These are phyloP conservation scores for Macrophya alboannulata DNA, from an alignment of 2,888 invertebrate species.

Conservation along the genomic window DNA sequence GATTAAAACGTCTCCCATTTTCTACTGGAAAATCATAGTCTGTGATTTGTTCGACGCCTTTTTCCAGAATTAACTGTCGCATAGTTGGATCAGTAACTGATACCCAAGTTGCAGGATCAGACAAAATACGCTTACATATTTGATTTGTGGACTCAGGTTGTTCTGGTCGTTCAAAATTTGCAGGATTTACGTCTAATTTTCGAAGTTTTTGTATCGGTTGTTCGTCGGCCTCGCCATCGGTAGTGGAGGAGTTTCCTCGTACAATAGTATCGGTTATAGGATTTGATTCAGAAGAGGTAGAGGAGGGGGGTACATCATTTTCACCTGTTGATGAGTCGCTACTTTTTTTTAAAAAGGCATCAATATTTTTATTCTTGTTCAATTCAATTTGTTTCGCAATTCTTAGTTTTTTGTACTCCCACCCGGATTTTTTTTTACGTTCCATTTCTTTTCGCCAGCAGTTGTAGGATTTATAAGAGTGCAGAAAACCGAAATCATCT, in stretches of 20 bases:
- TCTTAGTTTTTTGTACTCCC: slow-evolving; percentile 26
- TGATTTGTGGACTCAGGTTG: slow-evolving; percentile 31
- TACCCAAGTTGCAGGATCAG: slow-evolving; percentile 35
- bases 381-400: slow-evolving; percentile 14
- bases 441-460: slow-evolving; percentile 11
- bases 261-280: slow-evolving; percentile 24
- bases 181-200: slow-evolving; percentile 23
- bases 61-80: slow-evolving; percentile 43
- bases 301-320: slow-evolving; percentile 29
- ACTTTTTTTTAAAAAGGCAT: neutral
- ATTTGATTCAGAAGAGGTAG: slow-evolving; percentile 36
- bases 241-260: slow-evolving; percentile 35
- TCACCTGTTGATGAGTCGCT: slow-evolving; percentile 24
- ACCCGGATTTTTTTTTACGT: slow-evolving; percentile 43
- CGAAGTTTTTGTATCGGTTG: slow-evolving; percentile 25
- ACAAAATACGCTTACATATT: slow-evolving; percentile 26
- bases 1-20: slow-evolving; percentile 59
- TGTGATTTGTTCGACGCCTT: slow-evolving; percentile 20
- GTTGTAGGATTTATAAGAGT: slow-evolving; percentile 27
- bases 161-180: slow-evolving; percentile 15
- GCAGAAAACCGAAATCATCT: slow-evolving; percentile 21
- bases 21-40: slow-evolving; percentile 57
- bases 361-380: slow-evolving; percentile 12
- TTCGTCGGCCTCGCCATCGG: slow-evolving; percentile 29
- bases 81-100: slow-evolving; percentile 57